A percentile compares a stretch with the other conserved stretches of the same genome.
Conservation (phyloP, 2,797 vertebrate species). For the Poecile montanus region DNA sequence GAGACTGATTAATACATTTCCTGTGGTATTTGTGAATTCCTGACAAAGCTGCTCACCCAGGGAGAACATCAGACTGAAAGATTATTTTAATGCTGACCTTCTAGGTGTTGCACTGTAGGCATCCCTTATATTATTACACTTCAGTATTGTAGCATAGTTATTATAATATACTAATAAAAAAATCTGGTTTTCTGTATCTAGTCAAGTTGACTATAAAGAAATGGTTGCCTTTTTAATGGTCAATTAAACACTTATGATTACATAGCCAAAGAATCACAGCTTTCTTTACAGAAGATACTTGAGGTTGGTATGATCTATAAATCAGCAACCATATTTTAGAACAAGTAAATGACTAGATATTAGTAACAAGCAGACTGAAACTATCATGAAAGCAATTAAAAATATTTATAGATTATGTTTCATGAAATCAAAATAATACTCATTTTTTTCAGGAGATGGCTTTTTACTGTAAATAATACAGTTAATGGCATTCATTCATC, state of each 20-base stretch:
- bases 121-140: not conserved
- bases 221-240: constrained; percentile 37
- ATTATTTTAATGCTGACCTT: constrained; percentile 2
- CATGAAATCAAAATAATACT: constrained; percentile 61
- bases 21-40: not conserved
- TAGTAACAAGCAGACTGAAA: constrained; percentile 64
- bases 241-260: constrained; percentile 56
- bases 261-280: not conserved
- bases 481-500: constrained; percentile 66
- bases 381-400: constrained; percentile 68
- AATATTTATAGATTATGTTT: constrained; percentile 70
- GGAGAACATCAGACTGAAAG: not conserved
- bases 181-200: not conserved
- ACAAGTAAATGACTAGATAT: constrained; percentile 42
- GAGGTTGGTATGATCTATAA: constrained; percentile 35
- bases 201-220: constrained; percentile 36
- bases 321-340: constrained; percentile 57
- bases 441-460: constrained; percentile 45
- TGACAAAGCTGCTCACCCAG: not conserved
- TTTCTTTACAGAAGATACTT: not conserved
- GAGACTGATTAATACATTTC: not conserved
- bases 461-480: constrained; percentile 72
- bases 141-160: not conserved
- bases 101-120: not conserved
- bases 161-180: not conserved